These are phyloP conservation scores for Bos taurus DNA, from an alignment of 2,113 vertebrate species.

Conservation along the genomic window ARS-UCD2.0 NC_037339.1:15670001-15670500, in stretches of 20 bases:
- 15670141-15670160: neutral
- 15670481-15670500: neutral
- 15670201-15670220: neutral
- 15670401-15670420: neutral
- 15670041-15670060: neutral
- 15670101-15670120: neutral
- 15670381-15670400: neutral
- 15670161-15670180: neutral
- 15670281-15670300: neutral
- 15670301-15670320: neutral
- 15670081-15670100: accelerated
- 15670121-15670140: neutral
- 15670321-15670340: neutral
- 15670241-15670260: neutral
- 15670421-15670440: neutral
- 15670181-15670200: accelerated
- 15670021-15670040: neutral
- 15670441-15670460: neutral
- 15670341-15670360: neutral
- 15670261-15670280: neutral
- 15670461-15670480: neutral
- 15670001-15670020: slow-evolving; percentile 61
- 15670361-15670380: neutral
- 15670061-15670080: neutral
- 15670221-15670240: neutral